Evolutionary conservation across 2,113 vertebrate species (phyloP).

Genomic region (Verasper variegatus): DNA sequence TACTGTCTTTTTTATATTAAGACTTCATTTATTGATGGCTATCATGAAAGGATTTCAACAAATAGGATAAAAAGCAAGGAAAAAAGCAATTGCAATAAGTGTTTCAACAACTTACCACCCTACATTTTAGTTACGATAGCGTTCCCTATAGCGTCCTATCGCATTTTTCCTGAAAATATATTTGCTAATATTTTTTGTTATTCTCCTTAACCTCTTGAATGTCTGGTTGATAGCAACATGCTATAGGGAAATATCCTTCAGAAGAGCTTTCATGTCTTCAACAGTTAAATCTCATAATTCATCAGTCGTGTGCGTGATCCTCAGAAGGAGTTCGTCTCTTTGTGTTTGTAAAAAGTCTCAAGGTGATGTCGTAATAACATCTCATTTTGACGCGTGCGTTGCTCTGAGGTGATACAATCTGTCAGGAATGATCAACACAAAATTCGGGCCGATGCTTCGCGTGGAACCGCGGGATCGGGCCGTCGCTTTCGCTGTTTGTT

Average conservation of each 20-base stretch:
- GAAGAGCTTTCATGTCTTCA: not conserved
- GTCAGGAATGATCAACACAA: conserved; percentile 91
- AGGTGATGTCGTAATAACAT: conserved; percentile 82
- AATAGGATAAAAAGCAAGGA: too few relatives aligned
- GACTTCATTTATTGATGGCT: too few relatives aligned
- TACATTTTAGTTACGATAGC: too few relatives aligned
- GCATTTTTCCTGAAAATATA: too few relatives aligned
- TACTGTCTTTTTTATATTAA: too few relatives aligned
- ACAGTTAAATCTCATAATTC: conserved; percentile 27
- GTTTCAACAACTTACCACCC: too few relatives aligned
- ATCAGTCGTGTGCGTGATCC: conserved; percentile 26
- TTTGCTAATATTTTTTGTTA: not conserved
- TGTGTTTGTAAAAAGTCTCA: conserved; percentile 59
- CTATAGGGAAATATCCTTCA: not conserved
- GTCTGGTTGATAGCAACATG: not conserved
- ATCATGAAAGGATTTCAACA: too few relatives aligned
- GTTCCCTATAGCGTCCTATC: too few relatives aligned
- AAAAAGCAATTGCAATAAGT: too few relatives aligned
- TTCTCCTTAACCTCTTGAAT: not conserved
- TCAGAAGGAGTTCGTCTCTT: conserved; percentile 33
- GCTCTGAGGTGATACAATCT: conserved; percentile 88
- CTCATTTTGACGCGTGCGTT: conserved; percentile 83
- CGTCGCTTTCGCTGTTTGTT: conserved; percentile 90
- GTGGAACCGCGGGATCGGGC: conserved; percentile 84
- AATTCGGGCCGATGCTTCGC: conserved; percentile 78